These are phyloP conservation scores for Boleophthalmus pectinirostris DNA, from an alignment of 2,113 vertebrate species.

Conservation along the genomic window DNA sequence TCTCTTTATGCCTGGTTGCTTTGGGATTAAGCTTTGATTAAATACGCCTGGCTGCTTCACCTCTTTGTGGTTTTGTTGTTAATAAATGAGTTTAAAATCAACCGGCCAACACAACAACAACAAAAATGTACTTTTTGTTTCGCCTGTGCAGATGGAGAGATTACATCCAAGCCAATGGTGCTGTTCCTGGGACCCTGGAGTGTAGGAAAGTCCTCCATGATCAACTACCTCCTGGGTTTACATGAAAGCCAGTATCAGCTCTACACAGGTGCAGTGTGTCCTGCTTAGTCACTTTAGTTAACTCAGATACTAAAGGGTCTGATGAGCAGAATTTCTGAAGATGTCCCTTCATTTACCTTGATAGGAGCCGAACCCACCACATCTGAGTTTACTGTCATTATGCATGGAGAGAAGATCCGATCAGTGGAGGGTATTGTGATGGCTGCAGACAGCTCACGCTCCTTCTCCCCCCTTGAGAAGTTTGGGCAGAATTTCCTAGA, in stretches of 20 bases:
- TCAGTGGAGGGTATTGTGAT: constrained; percentile 97
- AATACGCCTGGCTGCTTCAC: constrained; percentile 34
- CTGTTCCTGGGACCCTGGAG: constrained; percentile 98
- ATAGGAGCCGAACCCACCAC: constrained; percentile 97
- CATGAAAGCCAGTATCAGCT: constrained; percentile 91
- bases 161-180: constrained; percentile 98
- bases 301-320: not conserved
- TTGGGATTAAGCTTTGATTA: constrained; percentile 12
- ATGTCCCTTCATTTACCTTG: not conserved
- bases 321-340: not conserved
- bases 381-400: constrained; percentile 97
- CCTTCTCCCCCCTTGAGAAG: constrained; percentile 96
- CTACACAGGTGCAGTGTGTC: constrained; percentile 87
- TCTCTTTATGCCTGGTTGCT: constrained; percentile 5
- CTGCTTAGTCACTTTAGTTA: not conserved
- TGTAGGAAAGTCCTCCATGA: constrained; percentile 98
- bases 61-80: constrained; percentile 4
- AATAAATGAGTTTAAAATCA: not conserved
- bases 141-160: constrained; percentile 88
- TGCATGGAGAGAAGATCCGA: constrained; percentile 95
- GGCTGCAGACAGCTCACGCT: constrained; percentile 94
- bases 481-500: constrained; percentile 98
- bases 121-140: not conserved
- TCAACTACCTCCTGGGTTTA: constrained; percentile 97
- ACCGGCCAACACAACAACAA: not conserved